Evolutionary conservation across 2,113 vertebrate species (phyloP).

Genomic region (Ictalurus punctatus): DNA sequence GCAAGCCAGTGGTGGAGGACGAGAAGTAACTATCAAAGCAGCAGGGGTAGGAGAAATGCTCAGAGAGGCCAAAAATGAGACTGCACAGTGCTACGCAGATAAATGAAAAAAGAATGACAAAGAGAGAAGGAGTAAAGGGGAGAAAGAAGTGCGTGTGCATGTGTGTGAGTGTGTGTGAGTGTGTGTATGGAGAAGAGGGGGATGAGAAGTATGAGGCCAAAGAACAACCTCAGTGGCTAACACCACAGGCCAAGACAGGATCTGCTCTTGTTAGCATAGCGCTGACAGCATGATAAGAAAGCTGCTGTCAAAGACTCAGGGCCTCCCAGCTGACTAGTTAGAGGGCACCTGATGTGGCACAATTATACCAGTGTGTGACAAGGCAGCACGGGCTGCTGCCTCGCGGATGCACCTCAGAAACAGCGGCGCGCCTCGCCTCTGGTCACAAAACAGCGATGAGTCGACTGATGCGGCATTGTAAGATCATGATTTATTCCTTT

Average conservation of each 20-base stretch:
- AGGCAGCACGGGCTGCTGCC: slow-evolving; percentile 87
- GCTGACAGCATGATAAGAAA: slow-evolving; percentile 92
- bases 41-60: slow-evolving; percentile 32
- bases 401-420: slow-evolving; percentile 83
- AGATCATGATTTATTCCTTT: slow-evolving; percentile 94
- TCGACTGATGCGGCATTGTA: slow-evolving; percentile 90
- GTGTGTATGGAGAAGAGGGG: background rate
- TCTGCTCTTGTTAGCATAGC: slow-evolving; percentile 91
- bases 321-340: slow-evolving; percentile 96
- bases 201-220: slow-evolving; percentile 68
- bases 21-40: slow-evolving; percentile 51
- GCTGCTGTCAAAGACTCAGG: slow-evolving; percentile 87
- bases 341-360: slow-evolving; percentile 81
- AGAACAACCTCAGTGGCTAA: slow-evolving; percentile 76
- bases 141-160: background rate
- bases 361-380: slow-evolving; percentile 94
- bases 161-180: background rate
- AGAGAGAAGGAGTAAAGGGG: slow-evolving; percentile 47
- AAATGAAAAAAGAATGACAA: slow-evolving; percentile 29
- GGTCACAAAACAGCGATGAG: slow-evolving; percentile 92
- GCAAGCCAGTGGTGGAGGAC: slow-evolving; percentile 49
- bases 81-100: slow-evolving; percentile 37
- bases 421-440: slow-evolving; percentile 80
- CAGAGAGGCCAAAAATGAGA: slow-evolving; percentile 38
- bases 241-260: slow-evolving; percentile 75